Evolutionary conservation across 2,888 invertebrate species (phyloP).

Genomic region (Erannis defoliaria): DNA sequence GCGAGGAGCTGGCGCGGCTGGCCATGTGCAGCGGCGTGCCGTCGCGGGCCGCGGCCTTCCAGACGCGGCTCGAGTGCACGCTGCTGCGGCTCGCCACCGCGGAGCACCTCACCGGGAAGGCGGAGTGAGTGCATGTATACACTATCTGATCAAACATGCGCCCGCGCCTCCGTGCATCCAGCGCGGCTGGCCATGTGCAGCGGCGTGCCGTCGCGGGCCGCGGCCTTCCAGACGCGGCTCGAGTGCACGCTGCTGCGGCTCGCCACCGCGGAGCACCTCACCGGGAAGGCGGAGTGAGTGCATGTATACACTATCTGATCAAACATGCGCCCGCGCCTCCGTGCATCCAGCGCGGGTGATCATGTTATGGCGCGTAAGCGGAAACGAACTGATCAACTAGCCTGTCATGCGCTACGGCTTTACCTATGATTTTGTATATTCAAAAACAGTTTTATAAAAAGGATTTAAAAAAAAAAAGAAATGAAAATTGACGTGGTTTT

Average conservation of each 20-base stretch:
- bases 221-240: slow-evolving; percentile 92
- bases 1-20: slow-evolving; percentile 96
- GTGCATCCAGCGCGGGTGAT: no score
- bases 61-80: slow-evolving; percentile 90
- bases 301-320: not conserved
- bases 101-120: slow-evolving; percentile 73
- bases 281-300: slow-evolving; percentile 75
- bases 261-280: slow-evolving; percentile 73
- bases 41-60: slow-evolving; percentile 88
- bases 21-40: slow-evolving; percentile 85
- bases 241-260: slow-evolving; percentile 79
- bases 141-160: not conserved
- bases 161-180: not conserved
- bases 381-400: no score
- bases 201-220: slow-evolving; percentile 82
- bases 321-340: no score
- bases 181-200: slow-evolving; percentile 90
- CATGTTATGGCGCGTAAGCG: no score
- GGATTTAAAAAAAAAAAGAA: no score
- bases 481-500: no score
- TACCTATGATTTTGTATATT: no score
- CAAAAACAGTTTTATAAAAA: no score
- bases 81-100: slow-evolving; percentile 69
- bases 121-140: slow-evolving; percentile 64
- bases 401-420: no score